Base-by-base conservation (phyloP, 2,888 invertebrate genomes). In the Epiblema foenella region DNA sequence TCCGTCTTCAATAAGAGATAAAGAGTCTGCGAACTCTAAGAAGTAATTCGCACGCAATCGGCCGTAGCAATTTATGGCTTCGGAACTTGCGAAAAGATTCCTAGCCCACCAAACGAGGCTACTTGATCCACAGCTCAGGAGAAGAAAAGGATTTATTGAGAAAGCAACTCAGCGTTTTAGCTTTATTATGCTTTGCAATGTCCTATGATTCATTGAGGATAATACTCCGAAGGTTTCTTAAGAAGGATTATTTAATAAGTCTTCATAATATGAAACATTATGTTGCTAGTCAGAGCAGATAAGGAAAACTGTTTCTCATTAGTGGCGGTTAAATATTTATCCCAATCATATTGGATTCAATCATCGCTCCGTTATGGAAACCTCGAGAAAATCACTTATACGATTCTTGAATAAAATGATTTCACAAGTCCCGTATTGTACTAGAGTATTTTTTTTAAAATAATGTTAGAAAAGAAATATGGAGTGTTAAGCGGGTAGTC, bases 41-140 rank as follows among this genome's bases (percentile, higher is more conserved):
- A 82, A 85, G 85, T 86, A 84, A 85, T 86, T 87, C 83, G 79
- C 83, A 84, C 82, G 83, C 83, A 87, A 86, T 87, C 86, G 83
- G 74, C 80, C 83, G 82, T 84, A 83, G 81, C 82, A 85, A 86
- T 88, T 89, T 87, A 87, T 86, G 76, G 84, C 78, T 78, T 79
- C 77, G 83, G 81, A 86, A 87, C 82, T 86, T 81, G 78, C 76
- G 82, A 81, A 83, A 83, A 81, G 80, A 77, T 75, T 80, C 77
- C 71, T 77, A 78, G 75, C 77, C 77, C 75, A 77, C 76, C 77
- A 83, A 79, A 79, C 79, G 81, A 82, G 77, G 77, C 78, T 75
- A 77, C 78, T 79, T 78, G 77, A 77, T 75, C 78, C 80, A 82
- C 82, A 82, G 84, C 79, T 82, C 76, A 58, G 72, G 69, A 74